Evolutionary conservation across 2,113 vertebrate genomes (phyloP).

Genomic region (Neolamprologus variostigma): DNA sequence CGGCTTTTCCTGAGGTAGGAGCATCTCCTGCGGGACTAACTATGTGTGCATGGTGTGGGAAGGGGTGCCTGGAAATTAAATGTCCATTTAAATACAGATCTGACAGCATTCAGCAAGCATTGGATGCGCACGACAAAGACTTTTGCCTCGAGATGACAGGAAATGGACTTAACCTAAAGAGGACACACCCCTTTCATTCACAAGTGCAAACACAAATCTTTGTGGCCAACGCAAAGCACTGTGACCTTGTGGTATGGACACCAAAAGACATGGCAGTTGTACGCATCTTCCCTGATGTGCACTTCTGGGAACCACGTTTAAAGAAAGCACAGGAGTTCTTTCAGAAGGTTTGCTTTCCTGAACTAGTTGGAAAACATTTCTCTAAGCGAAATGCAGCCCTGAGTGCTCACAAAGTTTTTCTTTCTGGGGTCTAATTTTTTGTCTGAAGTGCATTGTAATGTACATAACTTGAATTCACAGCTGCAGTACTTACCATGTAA

Average conservation of each 20-base stretch:
- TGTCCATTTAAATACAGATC: neutral
- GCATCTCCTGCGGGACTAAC: rapidly evolving
- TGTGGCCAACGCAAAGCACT: neutral
- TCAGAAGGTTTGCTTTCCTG: rapidly evolving
- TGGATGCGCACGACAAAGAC: rapidly evolving
- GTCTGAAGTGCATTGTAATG: neutral
- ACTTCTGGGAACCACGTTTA: neutral
- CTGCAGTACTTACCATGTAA: neutral
- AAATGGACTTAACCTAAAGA: neutral
- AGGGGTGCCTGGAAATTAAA: neutral
- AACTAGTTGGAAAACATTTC: neutral
- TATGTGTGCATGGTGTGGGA: rapidly evolving
- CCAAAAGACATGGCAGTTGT: neutral
- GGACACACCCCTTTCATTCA: neutral
- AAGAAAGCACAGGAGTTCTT: too few relatives aligned
- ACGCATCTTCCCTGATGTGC: neutral
- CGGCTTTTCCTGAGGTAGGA: neutral
- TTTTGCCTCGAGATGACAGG: rapidly evolving
- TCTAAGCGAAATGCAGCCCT: rapidly evolving
- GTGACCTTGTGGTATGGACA: neutral
- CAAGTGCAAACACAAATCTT: neutral
- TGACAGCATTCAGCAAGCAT: neutral
- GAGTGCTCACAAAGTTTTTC: neutral
- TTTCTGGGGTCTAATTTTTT: neutral
- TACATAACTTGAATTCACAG: neutral